Base-by-base conservation (phyloP, 2,113 vertebrate genomes). In the Cervus canadensis region DNA sequence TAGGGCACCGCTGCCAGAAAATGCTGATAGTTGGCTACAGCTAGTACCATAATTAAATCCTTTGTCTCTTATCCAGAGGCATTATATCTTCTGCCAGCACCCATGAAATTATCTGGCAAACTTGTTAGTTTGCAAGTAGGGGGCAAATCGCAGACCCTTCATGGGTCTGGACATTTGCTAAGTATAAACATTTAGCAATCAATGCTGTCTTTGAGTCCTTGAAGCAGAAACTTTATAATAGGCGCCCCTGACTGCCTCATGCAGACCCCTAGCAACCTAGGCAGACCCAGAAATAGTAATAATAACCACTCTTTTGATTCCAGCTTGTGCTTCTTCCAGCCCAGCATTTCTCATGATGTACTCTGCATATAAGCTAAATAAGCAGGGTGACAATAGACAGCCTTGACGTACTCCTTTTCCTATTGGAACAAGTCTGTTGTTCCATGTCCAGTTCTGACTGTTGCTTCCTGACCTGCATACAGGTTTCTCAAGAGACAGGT, bases 191-290 rank as follows among this genome's bases (percentile, higher is more conserved):
- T 36, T 36, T 36, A 86, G 36, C 30, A 40, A 89, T 30, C 67
- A 98, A 60, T 45, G 23, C 57, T 89, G 79, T 13, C 79, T 95
- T 94, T 92, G 94, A 83, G 64, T 92, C 67, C 40, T 56, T 43
- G 60, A 96, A 96, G 50, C 50, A 89, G 19, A 71, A 94, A 83
- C 26, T 76, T 87, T 94, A 82, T 89, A 86, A 88, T 17, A 43
- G 40, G 21, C 2, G 62, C 25, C 54, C 54, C 59, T 86, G 50
- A 91, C 50, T 19, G 23, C 54, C 88, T 91, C 23, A 45, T 13
- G 45, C 26, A 62, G 92, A 96, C 56, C 21, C 79, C 57, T 67
- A 91, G 8, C 85, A 93, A 57, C 36, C 62, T 50, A 89, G 19
- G 21, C 2, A 88, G 48, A 82, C 57, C 48, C 83, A 86, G 88